Evolutionary conservation across 2,797 vertebrate species (phyloP).

Genomic region (Echiichthys vipera): DNA sequence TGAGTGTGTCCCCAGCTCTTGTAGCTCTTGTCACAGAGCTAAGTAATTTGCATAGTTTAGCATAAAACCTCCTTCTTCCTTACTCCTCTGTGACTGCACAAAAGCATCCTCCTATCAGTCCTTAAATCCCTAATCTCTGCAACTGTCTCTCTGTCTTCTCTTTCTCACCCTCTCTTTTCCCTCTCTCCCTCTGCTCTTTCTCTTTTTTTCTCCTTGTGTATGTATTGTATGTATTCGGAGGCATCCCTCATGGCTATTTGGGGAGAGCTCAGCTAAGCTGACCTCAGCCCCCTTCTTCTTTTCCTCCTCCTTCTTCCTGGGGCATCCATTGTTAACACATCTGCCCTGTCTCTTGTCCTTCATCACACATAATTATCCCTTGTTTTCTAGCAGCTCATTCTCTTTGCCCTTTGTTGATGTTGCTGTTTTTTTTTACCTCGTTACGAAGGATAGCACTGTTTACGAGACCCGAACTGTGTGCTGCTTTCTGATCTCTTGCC

Average conservation of each 20-base stretch:
- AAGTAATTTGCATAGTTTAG: slow-evolving; percentile 86
- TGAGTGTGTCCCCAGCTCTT: slow-evolving; percentile 75
- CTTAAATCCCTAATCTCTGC: slow-evolving; percentile 84
- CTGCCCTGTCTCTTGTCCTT: slow-evolving; percentile 61
- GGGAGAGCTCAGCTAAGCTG: slow-evolving; percentile 67
- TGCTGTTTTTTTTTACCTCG: slow-evolving; percentile 51
- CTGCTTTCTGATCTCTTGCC: slow-evolving; percentile 54
- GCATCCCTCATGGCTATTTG: slow-evolving; percentile 63
- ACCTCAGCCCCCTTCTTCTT: slow-evolving; percentile 69
- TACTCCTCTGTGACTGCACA: slow-evolving; percentile 81
- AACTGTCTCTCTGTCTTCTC: slow-evolving; percentile 67
- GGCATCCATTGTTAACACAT: slow-evolving; percentile 65
- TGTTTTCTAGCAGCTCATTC: slow-evolving; percentile 57
- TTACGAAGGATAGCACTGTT: slow-evolving; percentile 42
- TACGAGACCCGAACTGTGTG: slow-evolving; percentile 46
- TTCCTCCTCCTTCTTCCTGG: slow-evolving; percentile 53
- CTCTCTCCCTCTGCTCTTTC: slow-evolving; percentile 24
- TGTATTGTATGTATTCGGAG: slow-evolving; percentile 71
- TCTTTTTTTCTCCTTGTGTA: slow-evolving; percentile 43
- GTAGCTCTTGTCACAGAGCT: slow-evolving; percentile 81
- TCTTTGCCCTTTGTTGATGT: slow-evolving; percentile 52
- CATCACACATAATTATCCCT: slow-evolving; percentile 73
- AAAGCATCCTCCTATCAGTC: slow-evolving; percentile 83
- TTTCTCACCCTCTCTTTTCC: slow-evolving; percentile 33
- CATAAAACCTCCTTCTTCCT: slow-evolving; percentile 81